Conservation (phyloP, 2,113 vertebrate genomes). For the Candoia aspera region DNA sequence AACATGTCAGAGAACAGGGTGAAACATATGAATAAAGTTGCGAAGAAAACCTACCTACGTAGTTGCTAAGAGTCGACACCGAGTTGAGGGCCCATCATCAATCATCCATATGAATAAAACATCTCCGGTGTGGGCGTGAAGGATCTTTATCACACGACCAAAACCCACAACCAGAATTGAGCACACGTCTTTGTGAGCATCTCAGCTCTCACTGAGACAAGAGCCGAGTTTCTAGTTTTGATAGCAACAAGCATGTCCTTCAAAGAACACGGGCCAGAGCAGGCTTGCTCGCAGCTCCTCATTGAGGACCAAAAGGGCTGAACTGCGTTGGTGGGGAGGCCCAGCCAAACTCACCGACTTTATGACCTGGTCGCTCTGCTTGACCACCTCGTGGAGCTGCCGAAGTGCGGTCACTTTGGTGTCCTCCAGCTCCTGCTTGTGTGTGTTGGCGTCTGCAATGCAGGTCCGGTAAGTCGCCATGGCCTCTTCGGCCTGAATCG, state of each 20-base stretch:
- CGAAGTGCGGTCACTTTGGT: conserved; percentile 89
- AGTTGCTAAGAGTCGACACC: not conserved
- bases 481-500: conserved; percentile 87
- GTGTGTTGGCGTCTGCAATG: conserved; percentile 87
- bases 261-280: not conserved
- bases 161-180: not conserved
- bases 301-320: not conserved
- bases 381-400: conserved; percentile 94
- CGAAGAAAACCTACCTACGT: not conserved
- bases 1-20: not conserved
- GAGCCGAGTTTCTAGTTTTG: not conserved
- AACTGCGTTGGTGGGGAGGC: not conserved
- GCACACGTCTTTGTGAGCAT: not conserved
- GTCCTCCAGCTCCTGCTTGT: conserved; percentile 94
- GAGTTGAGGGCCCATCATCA: not conserved
- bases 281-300: not conserved
- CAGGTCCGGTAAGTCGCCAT: conserved; percentile 94
- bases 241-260: not conserved
- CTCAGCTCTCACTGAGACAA: too few species aligned
- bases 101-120: not conserved
- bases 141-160: rapidly evolving
- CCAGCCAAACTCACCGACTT: conserved; percentile 79
- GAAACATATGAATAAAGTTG: not conserved
- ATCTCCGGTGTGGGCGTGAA: not conserved
- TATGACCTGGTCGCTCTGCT: conserved; percentile 91